A percentile compares a stretch with the other conserved stretches of the same genome.
Conservation (phyloP, 2,113 vertebrate species). For the Festucalex cinctus region DNA sequence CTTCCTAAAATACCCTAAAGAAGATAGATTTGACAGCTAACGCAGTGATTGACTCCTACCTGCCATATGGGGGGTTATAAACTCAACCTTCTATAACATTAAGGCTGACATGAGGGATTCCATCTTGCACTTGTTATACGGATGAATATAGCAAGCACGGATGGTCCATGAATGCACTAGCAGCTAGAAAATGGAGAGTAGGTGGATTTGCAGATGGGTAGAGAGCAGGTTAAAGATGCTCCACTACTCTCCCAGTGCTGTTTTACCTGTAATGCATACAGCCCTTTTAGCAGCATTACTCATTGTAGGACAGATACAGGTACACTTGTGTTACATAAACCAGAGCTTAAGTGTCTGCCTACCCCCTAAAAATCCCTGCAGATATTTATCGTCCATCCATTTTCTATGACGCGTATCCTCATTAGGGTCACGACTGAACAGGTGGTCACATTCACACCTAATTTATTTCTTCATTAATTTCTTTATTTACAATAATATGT, state of each 20-base stretch:
- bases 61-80: slow-evolving; percentile 13
- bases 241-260: slow-evolving; percentile 19
- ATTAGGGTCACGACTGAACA: background rate
- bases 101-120: slow-evolving; percentile 18
- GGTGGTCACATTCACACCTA: too few species aligned
- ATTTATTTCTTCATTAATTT: too few species aligned
- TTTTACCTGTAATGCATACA: slow-evolving; percentile 43
- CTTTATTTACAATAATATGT: too few species aligned
- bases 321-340: slow-evolving; percentile 59
- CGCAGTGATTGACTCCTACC: slow-evolving; percentile 14
- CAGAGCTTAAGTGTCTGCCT: slow-evolving; percentile 40
- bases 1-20: background rate
- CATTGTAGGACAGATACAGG: slow-evolving; percentile 59
- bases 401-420: background rate
- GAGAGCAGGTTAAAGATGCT: slow-evolving; percentile 55
- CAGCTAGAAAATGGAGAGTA: slow-evolving; percentile 40
- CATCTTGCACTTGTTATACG: slow-evolving; percentile 22
- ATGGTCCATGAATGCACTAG: slow-evolving; percentile 14
- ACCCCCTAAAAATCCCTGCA: slow-evolving; percentile 32
- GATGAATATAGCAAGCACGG: slow-evolving; percentile 7
- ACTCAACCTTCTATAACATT: slow-evolving; percentile 6
- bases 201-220: slow-evolving; percentile 54
- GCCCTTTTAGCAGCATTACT: slow-evolving; percentile 53
- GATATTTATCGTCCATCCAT: slow-evolving; percentile 30
- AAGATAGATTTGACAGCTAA: slow-evolving; percentile 6